A percentile compares a stretch with the other conserved stretches of the same genome.
Evolutionary conservation across 2,888 invertebrate species (phyloP).

Genomic region (Stomorhina lunata): DNA sequence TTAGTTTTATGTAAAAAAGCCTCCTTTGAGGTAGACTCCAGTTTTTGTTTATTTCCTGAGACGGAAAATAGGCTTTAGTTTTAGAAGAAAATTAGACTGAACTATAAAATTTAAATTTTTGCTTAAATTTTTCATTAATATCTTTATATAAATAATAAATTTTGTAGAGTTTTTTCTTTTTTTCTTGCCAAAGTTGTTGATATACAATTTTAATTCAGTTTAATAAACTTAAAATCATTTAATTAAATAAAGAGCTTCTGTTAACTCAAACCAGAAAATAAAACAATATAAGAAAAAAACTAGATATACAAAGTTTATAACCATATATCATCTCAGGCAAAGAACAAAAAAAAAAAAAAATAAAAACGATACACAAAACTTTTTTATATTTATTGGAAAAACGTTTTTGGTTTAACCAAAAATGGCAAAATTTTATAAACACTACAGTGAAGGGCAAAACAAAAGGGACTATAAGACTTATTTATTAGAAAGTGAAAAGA

Average conservation of each 20-base stretch:
- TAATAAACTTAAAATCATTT: conserved; percentile 26
- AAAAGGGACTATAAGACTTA: background rate
- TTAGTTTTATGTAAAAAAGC: no score
- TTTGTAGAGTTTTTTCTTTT: no score
- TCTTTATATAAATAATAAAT: no score
- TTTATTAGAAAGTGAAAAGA: no score
- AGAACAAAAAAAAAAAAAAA: background rate
- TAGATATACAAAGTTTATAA: background rate
- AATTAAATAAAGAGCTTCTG: conserved; percentile 54
- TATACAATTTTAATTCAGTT: conserved; percentile 14
- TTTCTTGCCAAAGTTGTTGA: background rate
- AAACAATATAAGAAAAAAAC: background rate
- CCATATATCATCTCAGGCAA: background rate
- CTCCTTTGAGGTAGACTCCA: no score
- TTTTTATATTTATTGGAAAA: conserved; percentile 1
- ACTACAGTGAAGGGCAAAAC: background rate
- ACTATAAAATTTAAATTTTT: no score
- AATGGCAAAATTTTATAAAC: background rate
- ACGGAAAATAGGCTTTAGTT: no score
- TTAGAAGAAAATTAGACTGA: no score
- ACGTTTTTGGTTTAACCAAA: background rate
- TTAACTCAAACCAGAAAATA: background rate
- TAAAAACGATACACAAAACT: background rate
- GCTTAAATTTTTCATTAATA: no score
- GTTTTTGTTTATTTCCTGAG: no score